Conservation (phyloP, 2,888 invertebrate genomes). For the Platerodrilus igneus region DNA sequence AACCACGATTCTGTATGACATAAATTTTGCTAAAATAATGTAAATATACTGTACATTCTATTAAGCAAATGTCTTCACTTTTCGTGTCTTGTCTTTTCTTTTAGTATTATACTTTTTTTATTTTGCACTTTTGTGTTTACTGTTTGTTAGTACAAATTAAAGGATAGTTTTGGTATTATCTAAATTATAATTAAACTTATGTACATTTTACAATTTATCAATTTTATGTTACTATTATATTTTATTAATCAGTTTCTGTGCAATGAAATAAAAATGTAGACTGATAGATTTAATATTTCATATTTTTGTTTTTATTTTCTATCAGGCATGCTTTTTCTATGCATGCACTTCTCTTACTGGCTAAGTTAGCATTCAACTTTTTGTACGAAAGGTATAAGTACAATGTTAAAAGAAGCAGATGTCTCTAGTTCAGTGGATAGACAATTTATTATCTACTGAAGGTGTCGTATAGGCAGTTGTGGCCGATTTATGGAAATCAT, state of each 20-base stretch:
- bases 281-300: slow-evolving; percentile 43
- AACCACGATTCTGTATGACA: slow-evolving; percentile 38
- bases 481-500: too few relatives aligned
- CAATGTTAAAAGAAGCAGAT: too few relatives aligned
- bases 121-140: slow-evolving; percentile 33
- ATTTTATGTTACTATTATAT: slow-evolving; percentile 40
- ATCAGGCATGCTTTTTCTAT: slow-evolving; percentile 2
- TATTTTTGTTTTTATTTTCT: slow-evolving; percentile 30
- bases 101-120: slow-evolving; percentile 38
- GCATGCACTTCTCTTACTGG: too few relatives aligned
- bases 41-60: slow-evolving; percentile 48
- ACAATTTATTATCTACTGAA: too few relatives aligned
- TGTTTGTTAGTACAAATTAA: slow-evolving; percentile 43
- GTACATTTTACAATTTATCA: slow-evolving; percentile 36
- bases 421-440: too few relatives aligned
- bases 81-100: slow-evolving; percentile 29
- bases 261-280: slow-evolving; percentile 47
- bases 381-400: too few relatives aligned
- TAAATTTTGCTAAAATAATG: slow-evolving; percentile 46
- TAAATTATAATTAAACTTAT: slow-evolving; percentile 41
- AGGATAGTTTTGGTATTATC: slow-evolving; percentile 41
- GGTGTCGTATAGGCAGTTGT: too few relatives aligned
- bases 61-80: slow-evolving; percentile 44
- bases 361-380: too few relatives aligned
- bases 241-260: slow-evolving; percentile 47